Conservation (phyloP, 2,113 vertebrate species). For the Hipposideros armiger region DNA sequence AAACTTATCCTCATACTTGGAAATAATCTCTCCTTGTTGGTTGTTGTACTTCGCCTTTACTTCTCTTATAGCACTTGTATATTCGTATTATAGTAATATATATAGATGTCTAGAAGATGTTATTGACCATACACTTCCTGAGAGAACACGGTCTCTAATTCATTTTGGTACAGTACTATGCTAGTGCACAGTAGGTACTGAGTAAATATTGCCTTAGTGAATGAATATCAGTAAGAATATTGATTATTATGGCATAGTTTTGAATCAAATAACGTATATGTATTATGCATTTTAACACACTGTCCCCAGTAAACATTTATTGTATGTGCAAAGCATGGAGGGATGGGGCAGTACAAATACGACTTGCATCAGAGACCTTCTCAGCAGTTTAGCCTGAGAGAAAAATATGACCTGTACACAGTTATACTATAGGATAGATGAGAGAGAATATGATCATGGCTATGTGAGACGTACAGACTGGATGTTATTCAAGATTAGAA, state of each 20-base stretch:
- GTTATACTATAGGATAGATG: not conserved
- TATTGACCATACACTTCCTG: not conserved
- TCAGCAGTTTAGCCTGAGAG: not conserved
- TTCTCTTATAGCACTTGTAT: not conserved
- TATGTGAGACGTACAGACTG: not conserved
- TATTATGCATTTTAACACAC: not conserved
- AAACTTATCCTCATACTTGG: not conserved
- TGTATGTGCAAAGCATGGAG: not conserved
- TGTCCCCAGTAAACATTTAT: not conserved
- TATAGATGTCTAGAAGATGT: not conserved
- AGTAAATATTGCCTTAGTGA: conserved; percentile 47
- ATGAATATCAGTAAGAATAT: conserved; percentile 2
- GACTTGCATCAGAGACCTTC: not conserved
- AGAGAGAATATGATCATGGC: not conserved
- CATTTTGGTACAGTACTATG: not conserved
- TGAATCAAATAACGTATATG: not conserved
- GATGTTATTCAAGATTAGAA: not conserved
- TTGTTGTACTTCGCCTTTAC: not conserved
- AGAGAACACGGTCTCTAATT: not conserved
- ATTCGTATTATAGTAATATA: not conserved
- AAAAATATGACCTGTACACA: not conserved
- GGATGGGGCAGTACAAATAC: not conserved
- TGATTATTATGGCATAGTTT: conserved; percentile 2
- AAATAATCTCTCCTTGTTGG: not conserved
- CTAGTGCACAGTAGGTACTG: not conserved